A percentile compares a stretch with the other conserved stretches of the same genome.
Conservation (phyloP, 1,140 invertebrate genomes). For the Coenobita brevimanus region DNA sequence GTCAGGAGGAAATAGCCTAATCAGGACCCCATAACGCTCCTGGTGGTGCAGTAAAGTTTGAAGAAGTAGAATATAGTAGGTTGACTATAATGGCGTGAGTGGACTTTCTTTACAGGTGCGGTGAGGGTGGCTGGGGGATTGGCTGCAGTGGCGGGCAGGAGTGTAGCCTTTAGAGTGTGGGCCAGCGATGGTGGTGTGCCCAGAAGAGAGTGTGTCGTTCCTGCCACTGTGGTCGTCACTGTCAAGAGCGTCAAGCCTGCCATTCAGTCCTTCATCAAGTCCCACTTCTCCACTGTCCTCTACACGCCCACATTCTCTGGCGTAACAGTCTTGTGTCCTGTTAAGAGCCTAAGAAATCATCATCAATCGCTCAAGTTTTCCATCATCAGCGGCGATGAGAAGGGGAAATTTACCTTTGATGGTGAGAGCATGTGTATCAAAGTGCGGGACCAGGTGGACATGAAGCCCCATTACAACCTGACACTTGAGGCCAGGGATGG, state of each 20-base stretch:
- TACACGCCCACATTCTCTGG: conserved; percentile 70
- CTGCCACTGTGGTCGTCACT: conserved; percentile 45
- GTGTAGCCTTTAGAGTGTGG: conserved; percentile 86
- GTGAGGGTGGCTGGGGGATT: conserved; percentile 84
- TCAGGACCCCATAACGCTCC: no score
- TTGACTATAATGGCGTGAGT: no score
- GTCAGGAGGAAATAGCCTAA: no score
- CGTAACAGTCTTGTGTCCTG: conserved; percentile 76
- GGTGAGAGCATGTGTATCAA: conserved; percentile 82
- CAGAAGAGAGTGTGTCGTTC: conserved; percentile 81
- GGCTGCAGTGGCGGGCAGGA: conserved; percentile 84
- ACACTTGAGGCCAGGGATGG: conserved; percentile 77
- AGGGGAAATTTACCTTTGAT: conserved; percentile 86
- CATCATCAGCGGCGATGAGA: conserved; percentile 87
- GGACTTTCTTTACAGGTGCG: conserved; percentile 79
- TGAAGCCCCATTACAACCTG: conserved; percentile 73
- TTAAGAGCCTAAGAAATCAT: conserved; percentile 81
- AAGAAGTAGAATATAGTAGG: no score
- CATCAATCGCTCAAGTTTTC: conserved; percentile 79
- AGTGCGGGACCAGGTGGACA: conserved; percentile 76
- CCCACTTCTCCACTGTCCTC: conserved; percentile 69
- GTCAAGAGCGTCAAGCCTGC: conserved; percentile 94
- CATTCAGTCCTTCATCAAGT: conserved; percentile 87
- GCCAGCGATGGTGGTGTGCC: conserved; percentile 89
- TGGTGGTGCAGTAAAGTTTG: no score